Evolutionary conservation across 2,888 invertebrate genomes (phyloP).

Genomic region (Drosophila fungiperda): DNA sequence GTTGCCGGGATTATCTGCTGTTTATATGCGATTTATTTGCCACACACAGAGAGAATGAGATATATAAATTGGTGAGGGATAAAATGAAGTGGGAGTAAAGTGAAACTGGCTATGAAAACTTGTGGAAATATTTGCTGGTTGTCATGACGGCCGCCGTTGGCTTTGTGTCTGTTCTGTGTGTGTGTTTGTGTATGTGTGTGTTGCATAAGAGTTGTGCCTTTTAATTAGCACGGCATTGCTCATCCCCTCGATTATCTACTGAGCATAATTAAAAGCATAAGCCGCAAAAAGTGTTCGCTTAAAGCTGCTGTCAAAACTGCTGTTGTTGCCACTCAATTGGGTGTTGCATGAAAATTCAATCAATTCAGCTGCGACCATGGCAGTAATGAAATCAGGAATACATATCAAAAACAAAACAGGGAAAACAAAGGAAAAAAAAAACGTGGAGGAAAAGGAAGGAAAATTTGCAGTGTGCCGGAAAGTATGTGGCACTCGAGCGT

Average conservation of each 20-base stretch:
- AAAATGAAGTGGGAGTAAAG: background rate
- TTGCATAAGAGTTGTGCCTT: slow-evolving; percentile 77
- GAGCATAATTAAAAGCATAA: slow-evolving; percentile 52
- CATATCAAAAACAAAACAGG: slow-evolving; percentile 4
- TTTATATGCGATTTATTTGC: slow-evolving; percentile 76
- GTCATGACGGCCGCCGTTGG: slow-evolving; percentile 69
- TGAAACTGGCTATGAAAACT: slow-evolving; percentile 1
- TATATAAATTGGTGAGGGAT: too few relatives aligned
- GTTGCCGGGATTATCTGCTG: slow-evolving; percentile 74
- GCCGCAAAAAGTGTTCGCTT: slow-evolving; percentile 51
- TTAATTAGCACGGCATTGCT: slow-evolving; percentile 68
- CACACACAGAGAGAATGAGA: slow-evolving; percentile 6
- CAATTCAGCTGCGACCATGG: slow-evolving; percentile 35
- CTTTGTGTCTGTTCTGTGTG: slow-evolving; percentile 40
- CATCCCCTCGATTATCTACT: slow-evolving; percentile 51
- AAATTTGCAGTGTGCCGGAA: slow-evolving; percentile 44
- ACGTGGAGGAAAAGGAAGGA: background rate
- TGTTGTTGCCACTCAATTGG: slow-evolving; percentile 12
- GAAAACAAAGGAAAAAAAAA: slow-evolving; percentile 1
- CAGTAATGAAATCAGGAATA: slow-evolving; percentile 57
- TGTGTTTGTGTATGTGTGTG: slow-evolving; percentile 11
- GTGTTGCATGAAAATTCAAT: slow-evolving; percentile 60
- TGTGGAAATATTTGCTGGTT: slow-evolving; percentile 40
- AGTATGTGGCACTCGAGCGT: slow-evolving; percentile 69
- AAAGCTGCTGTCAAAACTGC: slow-evolving; percentile 44